Conservation (phyloP, 1,140 invertebrate genomes). For the Caligus rogercresseyi region DNA sequence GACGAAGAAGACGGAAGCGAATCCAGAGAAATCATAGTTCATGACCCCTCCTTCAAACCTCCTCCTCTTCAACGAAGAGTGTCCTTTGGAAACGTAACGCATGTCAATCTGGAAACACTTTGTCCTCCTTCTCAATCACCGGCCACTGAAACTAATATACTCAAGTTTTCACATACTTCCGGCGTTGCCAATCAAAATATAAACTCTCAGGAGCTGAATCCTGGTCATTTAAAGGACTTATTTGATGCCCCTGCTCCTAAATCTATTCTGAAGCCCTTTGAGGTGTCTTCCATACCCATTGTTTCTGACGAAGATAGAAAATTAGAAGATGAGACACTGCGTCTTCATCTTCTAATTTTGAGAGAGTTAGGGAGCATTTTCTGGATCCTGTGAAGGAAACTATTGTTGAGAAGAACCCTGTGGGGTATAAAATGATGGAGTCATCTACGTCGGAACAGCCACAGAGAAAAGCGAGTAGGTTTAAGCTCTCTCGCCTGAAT, state of each 20-base stretch:
- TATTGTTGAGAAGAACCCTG: background rate
- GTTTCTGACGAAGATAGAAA: background rate
- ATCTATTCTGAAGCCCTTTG: constrained; percentile 14
- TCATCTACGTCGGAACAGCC: background rate
- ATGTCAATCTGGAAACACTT: background rate
- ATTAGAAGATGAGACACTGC: no score
- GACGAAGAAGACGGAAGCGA: constrained; percentile 10
- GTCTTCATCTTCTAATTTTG: background rate
- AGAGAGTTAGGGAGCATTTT: background rate
- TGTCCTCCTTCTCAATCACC: background rate
- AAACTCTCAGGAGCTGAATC: background rate
- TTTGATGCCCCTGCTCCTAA: background rate
- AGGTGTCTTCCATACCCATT: background rate
- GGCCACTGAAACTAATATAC: background rate
- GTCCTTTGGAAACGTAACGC: background rate
- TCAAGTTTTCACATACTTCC: background rate
- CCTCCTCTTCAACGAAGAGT: background rate
- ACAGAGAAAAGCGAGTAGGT: background rate
- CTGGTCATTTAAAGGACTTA: background rate
- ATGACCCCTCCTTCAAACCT: background rate
- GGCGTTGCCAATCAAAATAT: constrained; percentile 1
- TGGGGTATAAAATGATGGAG: background rate
- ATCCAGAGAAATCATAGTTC: background rate
- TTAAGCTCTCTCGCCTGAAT: background rate
- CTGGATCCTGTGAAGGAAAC: background rate